Percentiles rank a stretch among this genome's conserved stretches.
Conservation (phyloP, 2,113 vertebrate species). For the Balaenoptera acutorostrata region DNA sequence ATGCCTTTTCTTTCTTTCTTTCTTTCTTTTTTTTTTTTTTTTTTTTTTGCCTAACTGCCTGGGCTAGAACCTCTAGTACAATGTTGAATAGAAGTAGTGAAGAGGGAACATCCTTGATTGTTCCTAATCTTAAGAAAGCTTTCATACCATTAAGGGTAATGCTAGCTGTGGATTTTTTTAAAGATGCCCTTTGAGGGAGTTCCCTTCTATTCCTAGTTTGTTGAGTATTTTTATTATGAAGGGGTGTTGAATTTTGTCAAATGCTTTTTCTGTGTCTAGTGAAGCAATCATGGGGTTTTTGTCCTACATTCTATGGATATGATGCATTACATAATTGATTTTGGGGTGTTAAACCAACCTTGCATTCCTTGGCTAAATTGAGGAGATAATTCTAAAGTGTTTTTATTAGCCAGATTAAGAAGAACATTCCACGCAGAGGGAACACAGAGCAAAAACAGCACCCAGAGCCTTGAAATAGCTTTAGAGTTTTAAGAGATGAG, state of each 20-base stretch:
- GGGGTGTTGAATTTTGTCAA: neutral
- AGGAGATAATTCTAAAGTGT: neutral
- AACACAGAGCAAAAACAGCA: neutral
- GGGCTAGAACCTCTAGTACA: neutral
- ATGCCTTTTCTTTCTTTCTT: neutral
- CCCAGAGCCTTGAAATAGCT: neutral
- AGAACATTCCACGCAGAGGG: neutral
- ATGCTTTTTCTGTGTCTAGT: neutral
- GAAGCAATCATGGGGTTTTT: neutral
- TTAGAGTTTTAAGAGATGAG: neutral
- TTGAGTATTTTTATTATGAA: conserved; percentile 17
- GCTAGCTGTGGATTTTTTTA: neutral
- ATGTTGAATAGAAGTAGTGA: neutral
- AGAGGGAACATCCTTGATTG: neutral
- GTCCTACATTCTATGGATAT: neutral
- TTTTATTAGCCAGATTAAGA: neutral
- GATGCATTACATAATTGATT: neutral
- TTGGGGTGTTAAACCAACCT: neutral
- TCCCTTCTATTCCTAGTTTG: neutral
- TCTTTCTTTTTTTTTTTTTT: neutral
- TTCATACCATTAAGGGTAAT: neutral
- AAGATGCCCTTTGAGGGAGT: neutral
- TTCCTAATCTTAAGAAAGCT: neutral
- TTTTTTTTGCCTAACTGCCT: neutral
- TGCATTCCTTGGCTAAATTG: neutral